Base-by-base conservation (phyloP, 2,797 vertebrate species). In the Aphelocoma californica region DNA sequence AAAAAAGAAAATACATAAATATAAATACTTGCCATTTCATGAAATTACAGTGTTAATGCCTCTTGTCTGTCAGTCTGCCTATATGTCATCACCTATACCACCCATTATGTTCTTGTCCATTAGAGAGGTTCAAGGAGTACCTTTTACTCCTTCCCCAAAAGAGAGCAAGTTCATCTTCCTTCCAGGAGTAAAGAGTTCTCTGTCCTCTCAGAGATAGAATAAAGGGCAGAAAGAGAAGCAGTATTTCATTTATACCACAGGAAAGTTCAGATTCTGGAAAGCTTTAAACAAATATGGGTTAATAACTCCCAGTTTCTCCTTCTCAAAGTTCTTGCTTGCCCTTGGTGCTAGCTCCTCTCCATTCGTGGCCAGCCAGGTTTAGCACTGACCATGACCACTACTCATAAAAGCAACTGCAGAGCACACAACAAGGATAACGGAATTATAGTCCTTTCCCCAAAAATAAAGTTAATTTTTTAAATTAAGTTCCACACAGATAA, bases 1-100 rank as follows among this genome's bases (percentile, higher is more conserved):
- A 2, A 18, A 23, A 38, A 19, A 7, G 5, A 71, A 92, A 80
- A 60, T 3, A 51, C 26, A 85, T 93, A 93, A 96, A 96, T 85
- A 81, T 95, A 96, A 94, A 85, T 34, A 90, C 5, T 86, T 31
- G 42, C 14, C 64, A 93, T 90, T 96, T 93, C 18, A 90, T 32
- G 8, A 80, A 88, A 85, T 44, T 64, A 96, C 80, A 95, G 16
- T 58, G 24, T 84, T 88, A 83, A 88, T 81, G 29, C 36, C 31
- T 78, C 81, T n/a, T 48, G 60, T 51, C 62, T 73, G 72, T 66
- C 66, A 60, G 0, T 34, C 38, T 84, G 50, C 42, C 84, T 38
- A 42, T 19, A 69, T 24, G 48, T 56, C 62, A 88, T 26, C 40
- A 65, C 56, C 51, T 75, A 75, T 34, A 87, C 5, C 61, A 80